phyloP scores from a whole-genome alignment of 2,888 invertebrate genomes.

The Onchidella celtica region DNA sequence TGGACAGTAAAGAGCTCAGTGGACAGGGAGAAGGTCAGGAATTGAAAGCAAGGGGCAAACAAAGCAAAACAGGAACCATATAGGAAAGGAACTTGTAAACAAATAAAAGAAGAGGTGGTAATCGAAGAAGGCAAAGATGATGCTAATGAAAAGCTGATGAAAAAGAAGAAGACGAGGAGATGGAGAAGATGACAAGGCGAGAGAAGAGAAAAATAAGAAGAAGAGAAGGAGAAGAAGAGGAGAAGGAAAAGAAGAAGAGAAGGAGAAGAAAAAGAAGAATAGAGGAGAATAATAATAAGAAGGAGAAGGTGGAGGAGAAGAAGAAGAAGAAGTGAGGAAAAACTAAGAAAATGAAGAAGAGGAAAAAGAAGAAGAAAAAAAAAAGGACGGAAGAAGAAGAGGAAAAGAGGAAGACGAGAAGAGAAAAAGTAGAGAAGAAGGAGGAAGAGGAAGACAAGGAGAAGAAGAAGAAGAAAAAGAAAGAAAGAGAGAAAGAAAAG shows the following conservation, averaged over 20 bases:
- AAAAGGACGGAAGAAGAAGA: not conserved
- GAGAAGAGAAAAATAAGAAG: too few species aligned
- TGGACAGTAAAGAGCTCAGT: too few species aligned
- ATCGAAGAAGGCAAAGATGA: too few species aligned
- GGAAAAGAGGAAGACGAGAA: not conserved
- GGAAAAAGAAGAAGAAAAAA: not conserved
- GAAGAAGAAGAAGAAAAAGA: not conserved
- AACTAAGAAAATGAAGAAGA: conserved; percentile 2
- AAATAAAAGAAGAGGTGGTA: too few species aligned
- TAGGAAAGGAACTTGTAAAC: too few species aligned
- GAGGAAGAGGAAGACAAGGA: not conserved
- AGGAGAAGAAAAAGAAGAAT: not conserved
- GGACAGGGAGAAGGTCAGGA: too few species aligned
- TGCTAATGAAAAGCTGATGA: too few species aligned
- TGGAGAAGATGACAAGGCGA: too few species aligned
- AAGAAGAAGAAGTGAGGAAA: not conserved
- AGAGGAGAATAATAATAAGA: conserved; percentile 24
- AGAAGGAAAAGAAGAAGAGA: conserved; percentile 21
- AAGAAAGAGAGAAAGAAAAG: conserved; percentile 18
- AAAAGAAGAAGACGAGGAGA: too few species aligned
- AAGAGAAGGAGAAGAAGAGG: conserved; percentile 3
- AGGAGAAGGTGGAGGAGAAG: conserved; percentile 16
- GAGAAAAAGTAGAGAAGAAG: not conserved
- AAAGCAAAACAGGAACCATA: too few species aligned
- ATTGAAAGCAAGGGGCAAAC: too few species aligned